Evolutionary conservation across 2,888 invertebrate genomes (phyloP).

Genomic region (Idaea dimidiata): DNA sequence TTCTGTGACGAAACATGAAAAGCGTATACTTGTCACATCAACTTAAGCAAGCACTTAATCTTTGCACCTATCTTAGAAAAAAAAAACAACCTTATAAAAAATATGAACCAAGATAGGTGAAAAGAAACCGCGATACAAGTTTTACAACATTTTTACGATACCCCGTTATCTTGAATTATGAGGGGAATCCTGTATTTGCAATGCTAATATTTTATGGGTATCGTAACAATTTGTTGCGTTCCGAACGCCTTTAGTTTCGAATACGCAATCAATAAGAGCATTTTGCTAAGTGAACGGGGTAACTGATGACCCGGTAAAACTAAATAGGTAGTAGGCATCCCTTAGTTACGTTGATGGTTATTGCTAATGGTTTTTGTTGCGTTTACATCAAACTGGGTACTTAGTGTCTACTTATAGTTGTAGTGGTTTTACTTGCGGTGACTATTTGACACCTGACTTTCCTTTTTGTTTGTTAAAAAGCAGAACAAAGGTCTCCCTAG

Average conservation of each 20-base stretch:
- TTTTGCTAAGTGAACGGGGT: not conserved
- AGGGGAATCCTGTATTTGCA: constrained; percentile 34
- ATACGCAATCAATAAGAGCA: constrained; percentile 24
- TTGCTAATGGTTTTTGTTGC: not conserved
- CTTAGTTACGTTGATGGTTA: not conserved
- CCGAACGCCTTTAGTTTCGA: constrained; percentile 23
- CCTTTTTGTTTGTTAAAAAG: no score
- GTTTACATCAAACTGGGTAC: not conserved
- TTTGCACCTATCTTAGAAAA: constrained; percentile 7
- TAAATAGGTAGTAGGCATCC: constrained; percentile 1
- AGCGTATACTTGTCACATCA: not conserved
- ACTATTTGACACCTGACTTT: no score
- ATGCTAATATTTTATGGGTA: constrained; percentile 34
- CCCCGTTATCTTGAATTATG: constrained; percentile 35
- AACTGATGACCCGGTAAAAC: not conserved
- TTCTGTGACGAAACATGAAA: no score
- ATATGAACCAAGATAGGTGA: constrained; percentile 15
- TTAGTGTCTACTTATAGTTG: not conserved
- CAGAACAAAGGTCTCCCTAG: no score
- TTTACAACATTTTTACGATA: constrained; percentile 34
- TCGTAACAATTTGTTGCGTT: constrained; percentile 13
- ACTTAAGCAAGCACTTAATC: constrained; percentile 20
- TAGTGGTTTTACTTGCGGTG: no score
- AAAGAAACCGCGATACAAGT: constrained; percentile 26
- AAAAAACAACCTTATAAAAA: not conserved